Evolutionary conservation across 1,140 invertebrate species (phyloP).

Genomic region (Drosophila seguyi): DNA sequence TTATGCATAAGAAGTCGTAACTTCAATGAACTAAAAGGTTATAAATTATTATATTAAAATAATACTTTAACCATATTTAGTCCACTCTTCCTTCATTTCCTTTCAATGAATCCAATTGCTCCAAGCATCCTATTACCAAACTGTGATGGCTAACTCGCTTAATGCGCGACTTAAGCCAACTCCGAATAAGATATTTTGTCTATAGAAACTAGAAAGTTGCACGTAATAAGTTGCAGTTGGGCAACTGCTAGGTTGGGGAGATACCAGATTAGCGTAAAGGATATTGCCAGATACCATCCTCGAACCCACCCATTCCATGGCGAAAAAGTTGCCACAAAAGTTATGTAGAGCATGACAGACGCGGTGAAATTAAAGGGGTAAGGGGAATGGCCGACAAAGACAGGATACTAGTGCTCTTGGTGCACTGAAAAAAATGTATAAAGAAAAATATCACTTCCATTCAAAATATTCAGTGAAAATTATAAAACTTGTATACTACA

Average conservation of each 20-base stretch:
- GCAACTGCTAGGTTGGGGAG: conserved; percentile 44
- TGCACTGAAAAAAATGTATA: neutral
- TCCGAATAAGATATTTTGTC: conserved; percentile 55
- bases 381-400: conserved; percentile 32
- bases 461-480: neutral
- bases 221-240: conserved; percentile 74
- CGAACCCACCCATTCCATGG: conserved; percentile 7
- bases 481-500: too few relatives aligned
- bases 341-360: conserved; percentile 58
- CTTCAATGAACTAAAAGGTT: neutral
- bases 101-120: neutral
- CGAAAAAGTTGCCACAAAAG: conserved; percentile 51
- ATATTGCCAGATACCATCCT: conserved; percentile 7
- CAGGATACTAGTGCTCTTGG: too few relatives aligned
- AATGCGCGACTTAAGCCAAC: conserved; percentile 38
- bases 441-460: neutral
- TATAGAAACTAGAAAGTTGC: conserved; percentile 57
- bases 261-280: conserved; percentile 16
- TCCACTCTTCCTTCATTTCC: neutral
- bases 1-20: neutral
- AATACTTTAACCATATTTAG: neutral
- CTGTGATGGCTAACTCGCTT: conserved; percentile 18
- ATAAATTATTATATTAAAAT: neutral
- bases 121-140: conserved; percentile 1
- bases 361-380: conserved; percentile 10